Evolutionary conservation across 2,888 invertebrate species (phyloP).

Genomic region (Amphipoea lucens): DNA sequence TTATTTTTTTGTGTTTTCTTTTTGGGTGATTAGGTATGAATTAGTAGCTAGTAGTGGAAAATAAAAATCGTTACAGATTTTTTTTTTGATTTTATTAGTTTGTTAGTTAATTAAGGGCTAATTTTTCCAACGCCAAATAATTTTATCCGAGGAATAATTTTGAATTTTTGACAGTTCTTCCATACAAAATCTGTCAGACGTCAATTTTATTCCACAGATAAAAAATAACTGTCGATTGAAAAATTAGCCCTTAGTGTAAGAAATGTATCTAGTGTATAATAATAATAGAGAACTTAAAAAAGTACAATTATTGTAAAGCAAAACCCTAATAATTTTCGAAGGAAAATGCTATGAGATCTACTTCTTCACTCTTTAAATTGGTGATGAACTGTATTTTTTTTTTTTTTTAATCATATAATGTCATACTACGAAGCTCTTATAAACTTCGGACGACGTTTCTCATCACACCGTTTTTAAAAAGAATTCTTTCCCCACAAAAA

Average conservation of each 20-base stretch:
- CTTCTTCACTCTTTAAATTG: background rate
- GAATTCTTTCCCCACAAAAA: background rate
- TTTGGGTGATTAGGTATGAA: conserved; percentile 31
- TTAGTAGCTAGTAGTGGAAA: background rate
- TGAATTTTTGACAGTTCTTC: no score
- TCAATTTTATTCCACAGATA: no score
- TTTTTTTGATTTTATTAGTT: no score
- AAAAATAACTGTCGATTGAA: no score
- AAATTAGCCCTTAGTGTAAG: no score
- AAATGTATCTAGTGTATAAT: background rate
- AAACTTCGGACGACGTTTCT: background rate
- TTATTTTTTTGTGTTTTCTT: conserved; percentile 55
- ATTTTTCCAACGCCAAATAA: no score
- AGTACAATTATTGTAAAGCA: background rate
- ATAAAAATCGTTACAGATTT: background rate
- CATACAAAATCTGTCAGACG: no score
- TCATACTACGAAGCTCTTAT: background rate
- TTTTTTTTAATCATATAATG: background rate
- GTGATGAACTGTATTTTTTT: background rate
- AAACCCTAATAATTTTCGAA: background rate
- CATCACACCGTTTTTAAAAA: background rate
- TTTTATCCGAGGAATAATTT: no score
- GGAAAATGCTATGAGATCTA: background rate
- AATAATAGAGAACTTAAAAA: no score
- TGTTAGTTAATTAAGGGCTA: no score